A percentile compares a stretch with the other conserved stretches of the same genome.
These are phyloP conservation scores for Chrysomallon squamiferum DNA, from an alignment of 1,140 invertebrate genomes.

Conservation along the genomic window DNA sequence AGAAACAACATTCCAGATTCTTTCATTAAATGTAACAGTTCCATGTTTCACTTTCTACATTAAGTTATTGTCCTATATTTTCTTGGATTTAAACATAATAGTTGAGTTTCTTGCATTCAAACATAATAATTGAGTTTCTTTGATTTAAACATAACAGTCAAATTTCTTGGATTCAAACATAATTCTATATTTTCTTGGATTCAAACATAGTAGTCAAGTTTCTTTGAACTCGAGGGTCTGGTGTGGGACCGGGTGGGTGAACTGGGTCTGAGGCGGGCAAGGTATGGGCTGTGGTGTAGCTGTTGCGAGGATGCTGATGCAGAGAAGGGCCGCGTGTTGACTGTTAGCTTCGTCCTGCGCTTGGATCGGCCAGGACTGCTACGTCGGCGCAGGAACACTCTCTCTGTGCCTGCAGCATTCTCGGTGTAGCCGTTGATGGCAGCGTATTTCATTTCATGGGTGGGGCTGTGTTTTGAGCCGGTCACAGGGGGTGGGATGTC, in stretches of 20 bases:
- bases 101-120: too few relatives aligned
- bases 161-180: too few relatives aligned
- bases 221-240: conserved; percentile 28
- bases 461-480: conserved; percentile 5
- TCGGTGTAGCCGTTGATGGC: conserved; percentile 22
- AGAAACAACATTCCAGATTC: too few relatives aligned
- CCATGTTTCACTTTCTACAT: too few relatives aligned
- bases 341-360: conserved; percentile 30
- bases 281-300: conserved; percentile 49
- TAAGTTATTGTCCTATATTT: too few relatives aligned
- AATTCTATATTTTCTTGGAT: too few relatives aligned
- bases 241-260: conserved; percentile 8
- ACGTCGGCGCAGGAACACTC: conserved; percentile 35
- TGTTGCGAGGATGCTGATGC: conserved; percentile 26
- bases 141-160: too few relatives aligned
- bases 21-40: too few relatives aligned
- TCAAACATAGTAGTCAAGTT: conserved; percentile 19
- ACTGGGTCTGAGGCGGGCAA: conserved; percentile 41
- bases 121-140: too few relatives aligned
- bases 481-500: background rate
- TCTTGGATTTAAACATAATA: too few relatives aligned
- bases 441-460: conserved; percentile 15
- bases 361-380: conserved; percentile 31
- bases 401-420: conserved; percentile 20
- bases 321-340: conserved; percentile 51